Evolutionary conservation across 2,113 vertebrate genomes (phyloP), one percentile per base, ranked within the genome.

Genomic region (Alouatta palliata): DNA sequence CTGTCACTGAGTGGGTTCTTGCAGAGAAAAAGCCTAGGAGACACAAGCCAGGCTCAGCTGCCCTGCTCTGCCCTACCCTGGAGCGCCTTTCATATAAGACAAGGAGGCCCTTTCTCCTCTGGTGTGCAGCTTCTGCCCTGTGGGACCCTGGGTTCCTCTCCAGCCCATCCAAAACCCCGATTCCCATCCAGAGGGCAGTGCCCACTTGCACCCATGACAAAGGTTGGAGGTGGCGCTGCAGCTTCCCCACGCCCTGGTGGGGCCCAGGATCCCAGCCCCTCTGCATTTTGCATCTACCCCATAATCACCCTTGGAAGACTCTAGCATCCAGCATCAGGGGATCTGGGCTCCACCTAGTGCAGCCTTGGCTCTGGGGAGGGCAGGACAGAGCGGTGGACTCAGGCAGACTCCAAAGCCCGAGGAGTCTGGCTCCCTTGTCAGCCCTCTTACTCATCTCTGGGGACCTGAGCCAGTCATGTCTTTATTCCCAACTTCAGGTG

Each of bases 1-100:
- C 23, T 68, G 40, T 77, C 13, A 30, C 2, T 19, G 17, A 4
- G 21, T n/a, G 49, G 73, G 25, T 37, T 88, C 71, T 56, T 43
- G 13, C 8, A n/a, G 61, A 40, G 58, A 27, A 83, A 47, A 90
- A 85, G 52, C 20, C 20, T 23, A 32, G 6, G 56, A 45, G 47
- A 86, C n/a, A 25, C 6, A 11, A n/a, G 8, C 47, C 61, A 30
- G 10, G 12, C 77, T 13, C 30, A 20, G 3, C 35, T 56, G 23
- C 14, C 68, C 40, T 10, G 25, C 58, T 23, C 13, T 25, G 14
- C 66, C 52, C 37, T 1, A 6, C 19, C n/a, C 86, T 32, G 19
- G 40, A 0, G 1, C 10, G 9, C 52, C 7, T 47, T 9, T 43
- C 40, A 47, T 20, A 6, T 5, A 5, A 45, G 27, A 17, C 6